phyloP scores from a whole-genome alignment of 2,113 vertebrate genomes.

The Cardinalis cardinalis region DNA sequence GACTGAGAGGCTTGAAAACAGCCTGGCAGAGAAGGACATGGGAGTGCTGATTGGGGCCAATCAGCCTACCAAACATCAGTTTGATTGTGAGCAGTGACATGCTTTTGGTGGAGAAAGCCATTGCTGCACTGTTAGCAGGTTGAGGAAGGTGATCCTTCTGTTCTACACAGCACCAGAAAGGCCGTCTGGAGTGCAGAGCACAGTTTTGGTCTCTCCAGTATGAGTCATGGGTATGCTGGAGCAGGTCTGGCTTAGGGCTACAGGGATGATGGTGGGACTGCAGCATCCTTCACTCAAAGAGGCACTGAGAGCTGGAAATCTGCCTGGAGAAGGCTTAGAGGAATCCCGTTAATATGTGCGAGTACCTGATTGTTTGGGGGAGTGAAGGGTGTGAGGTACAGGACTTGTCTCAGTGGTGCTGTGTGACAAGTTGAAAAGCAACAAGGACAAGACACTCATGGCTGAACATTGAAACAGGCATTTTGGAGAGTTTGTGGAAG shows the following conservation, averaged over 20 bases:
- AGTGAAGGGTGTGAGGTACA: neutral
- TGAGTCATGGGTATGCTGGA: neutral
- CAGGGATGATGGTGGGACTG: neutral
- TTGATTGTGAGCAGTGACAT: neutral
- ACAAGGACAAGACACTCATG: neutral
- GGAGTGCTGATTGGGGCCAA: neutral
- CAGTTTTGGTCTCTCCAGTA: neutral
- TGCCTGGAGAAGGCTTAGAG: accelerated
- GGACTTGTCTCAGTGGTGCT: neutral
- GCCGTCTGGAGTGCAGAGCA: neutral
- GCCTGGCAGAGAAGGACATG: neutral
- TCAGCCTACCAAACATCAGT: neutral
- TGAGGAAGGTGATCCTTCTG: neutral
- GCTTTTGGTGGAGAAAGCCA: neutral
- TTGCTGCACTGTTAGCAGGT: neutral
- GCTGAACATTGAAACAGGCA: neutral
- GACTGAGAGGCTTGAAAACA: neutral
- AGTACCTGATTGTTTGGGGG: neutral
- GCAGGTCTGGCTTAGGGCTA: neutral
- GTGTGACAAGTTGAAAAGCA: neutral
- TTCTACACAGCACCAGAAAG: neutral
- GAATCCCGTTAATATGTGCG: neutral
- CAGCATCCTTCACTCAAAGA: neutral
- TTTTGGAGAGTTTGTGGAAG: neutral
- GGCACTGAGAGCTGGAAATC: neutral